phyloP scores from a whole-genome alignment of 2,797 vertebrate genomes.

The Thamnophis elegans region DNA sequence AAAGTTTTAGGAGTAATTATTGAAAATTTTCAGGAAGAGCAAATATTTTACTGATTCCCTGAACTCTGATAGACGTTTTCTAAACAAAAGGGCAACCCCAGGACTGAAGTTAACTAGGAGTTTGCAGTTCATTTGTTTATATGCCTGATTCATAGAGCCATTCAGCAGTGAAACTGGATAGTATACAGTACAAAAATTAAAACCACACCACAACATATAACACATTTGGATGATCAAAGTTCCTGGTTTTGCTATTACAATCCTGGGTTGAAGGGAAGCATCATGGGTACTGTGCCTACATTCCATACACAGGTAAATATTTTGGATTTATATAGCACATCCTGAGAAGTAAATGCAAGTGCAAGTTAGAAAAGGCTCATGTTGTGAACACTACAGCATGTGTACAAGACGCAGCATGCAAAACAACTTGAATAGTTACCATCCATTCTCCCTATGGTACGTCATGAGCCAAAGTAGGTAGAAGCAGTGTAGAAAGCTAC shows the following conservation, averaged over 20 bases:
- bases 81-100: not conserved
- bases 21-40: not conserved
- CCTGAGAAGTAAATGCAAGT: not conserved
- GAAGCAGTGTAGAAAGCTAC: not conserved
- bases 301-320: not conserved
- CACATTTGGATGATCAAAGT: not conserved
- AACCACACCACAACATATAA: no score
- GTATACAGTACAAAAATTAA: no score
- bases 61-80: not conserved
- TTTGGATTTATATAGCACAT: not conserved
- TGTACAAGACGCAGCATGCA: not conserved
- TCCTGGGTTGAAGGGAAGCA: not conserved
- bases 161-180: no score
- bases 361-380: not conserved
- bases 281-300: not conserved
- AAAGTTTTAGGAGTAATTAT: no score
- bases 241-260: not conserved
- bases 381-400: not conserved
- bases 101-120: no score
- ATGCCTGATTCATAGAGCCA: no score
- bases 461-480: not conserved
- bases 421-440: not conserved
- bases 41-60: constrained; percentile 14
- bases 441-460: not conserved
- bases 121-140: no score